Base-by-base conservation (phyloP, 2,113 vertebrate species). In the Pangasianodon hypophthalmus region DNA sequence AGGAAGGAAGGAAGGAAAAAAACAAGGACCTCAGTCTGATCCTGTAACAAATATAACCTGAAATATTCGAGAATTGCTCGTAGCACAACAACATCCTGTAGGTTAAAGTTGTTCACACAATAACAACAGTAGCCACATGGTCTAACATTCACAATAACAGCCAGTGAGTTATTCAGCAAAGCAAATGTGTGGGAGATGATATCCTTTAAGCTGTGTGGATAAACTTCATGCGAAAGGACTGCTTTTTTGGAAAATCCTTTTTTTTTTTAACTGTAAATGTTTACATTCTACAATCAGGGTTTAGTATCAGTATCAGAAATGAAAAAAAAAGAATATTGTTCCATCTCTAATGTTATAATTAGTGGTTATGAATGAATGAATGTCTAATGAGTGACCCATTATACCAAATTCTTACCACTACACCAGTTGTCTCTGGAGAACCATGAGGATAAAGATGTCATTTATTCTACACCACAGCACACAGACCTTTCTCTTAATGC, bases 351-450 rank as follows among this genome's bases (percentile, higher is more conserved):
- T 69, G 29, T 16, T 32, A 14, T 69, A 32, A n/a, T 32, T 14
- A 69, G 21, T 60, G 58, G 58, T 60, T 24, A 50, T 50, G 0
- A 58, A 29, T 64, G 62, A 37, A 41, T 18, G 41, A 79, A 6
- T 48, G 26, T 48, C 24, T 6, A 81, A 16, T 8, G 48, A 9
- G 11, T 29, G 14, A 32, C 13, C 26, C 26, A 79, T 10, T 79
- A 80, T 16, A 29, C 13, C 6, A 1, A 52, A 81, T 81, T 18
- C 67, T 37, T 54, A 52, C 8, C 44, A 26, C 18, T 67, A 37
- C 85, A 32, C 21, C 24, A 37, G 32, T 14, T 73, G 69, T 87
- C 85, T 26, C 48, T 75, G 14, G 85, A 44, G 86, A 60, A 79
- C 29, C 24, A 10, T 87, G 32, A 26, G 24, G 54, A 29, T 60